Percentiles rank a stretch among this genome's conserved stretches.
These are phyloP conservation scores for Agriopis leucophaearia DNA, from an alignment of 2,888 invertebrate species.

Conservation along the genomic window DNA sequence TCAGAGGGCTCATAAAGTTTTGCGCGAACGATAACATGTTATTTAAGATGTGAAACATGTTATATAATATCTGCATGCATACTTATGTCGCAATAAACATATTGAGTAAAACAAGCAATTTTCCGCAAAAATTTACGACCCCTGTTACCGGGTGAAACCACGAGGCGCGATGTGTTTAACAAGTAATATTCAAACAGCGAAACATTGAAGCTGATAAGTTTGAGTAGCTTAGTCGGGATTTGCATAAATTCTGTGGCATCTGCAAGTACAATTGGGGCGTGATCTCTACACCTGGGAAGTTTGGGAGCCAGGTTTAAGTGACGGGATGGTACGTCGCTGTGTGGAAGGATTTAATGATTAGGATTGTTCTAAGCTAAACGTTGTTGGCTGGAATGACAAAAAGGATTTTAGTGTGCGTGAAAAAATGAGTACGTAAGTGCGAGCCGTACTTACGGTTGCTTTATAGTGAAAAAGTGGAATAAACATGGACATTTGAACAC, in stretches of 20 bases:
- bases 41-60: no score
- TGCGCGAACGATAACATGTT: no score
- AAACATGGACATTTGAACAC: no score
- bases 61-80: no score
- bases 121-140: neutral
- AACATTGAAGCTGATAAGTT: constrained; percentile 56
- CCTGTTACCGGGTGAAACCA: neutral
- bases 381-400: no score
- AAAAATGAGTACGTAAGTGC: no score
- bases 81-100: no score
- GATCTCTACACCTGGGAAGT: constrained; percentile 51
- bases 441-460: no score
- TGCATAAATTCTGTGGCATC: constrained; percentile 67
- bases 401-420: no score
- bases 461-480: no score
- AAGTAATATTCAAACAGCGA: constrained; percentile 51
- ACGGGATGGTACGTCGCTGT: constrained; percentile 11
- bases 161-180: neutral
- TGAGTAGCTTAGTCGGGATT: constrained; percentile 60
- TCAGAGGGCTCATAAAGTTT: no score
- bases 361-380: constrained; percentile 15
- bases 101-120: no score
- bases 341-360: constrained; percentile 15
- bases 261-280: constrained; percentile 66
- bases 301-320: constrained; percentile 37